Evolutionary conservation across 2,113 vertebrate species (phyloP), one percentile per base, ranked within the genome.

Genomic region (Epinephelus fuscoguttatus): DNA sequence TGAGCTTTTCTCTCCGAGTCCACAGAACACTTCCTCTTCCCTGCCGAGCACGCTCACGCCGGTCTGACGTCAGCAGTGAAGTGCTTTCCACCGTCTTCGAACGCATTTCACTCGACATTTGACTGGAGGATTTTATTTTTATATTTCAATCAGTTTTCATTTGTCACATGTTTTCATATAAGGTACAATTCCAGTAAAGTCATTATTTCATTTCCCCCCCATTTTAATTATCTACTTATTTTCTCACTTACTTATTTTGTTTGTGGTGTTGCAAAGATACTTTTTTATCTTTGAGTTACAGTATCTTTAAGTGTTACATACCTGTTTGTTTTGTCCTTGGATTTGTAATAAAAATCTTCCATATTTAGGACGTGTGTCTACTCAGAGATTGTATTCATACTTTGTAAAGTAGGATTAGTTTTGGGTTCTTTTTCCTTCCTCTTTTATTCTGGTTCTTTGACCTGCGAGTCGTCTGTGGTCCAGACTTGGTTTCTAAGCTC

Each of bases 371-470:
- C 76, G 81, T 70, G 76, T 77, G 70, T 57, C 72, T 61, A 64
- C 77, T 79, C 76, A 72, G 66, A 90, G 84, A 81, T 78, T 86
- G 85, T 92, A 88, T 93, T 92, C 75, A 79, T 78, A 85, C 78
- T 87, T 90, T 72, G 57, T 74, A 78, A 63, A 60, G 21, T 55
- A 37, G 19, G 27, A 50, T 70, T 80, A 37, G 42, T 76, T 75
- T 68, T 6, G 23, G 50, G 56, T 57, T 63, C 27, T 79, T 82
- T 55, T 49, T 62, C 15, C 40, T 42, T 42, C 42, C 9, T 45
- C 76, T 82, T 55, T 60, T 30, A 1, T n/a, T 61, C 75, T 78
- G 75, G 70, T 70, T 52, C 23, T 86, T 66, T 83, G 79, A 82
- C 70, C 66, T 68, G 76, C 10, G 13, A 5, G 53, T 70, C 6